Evolutionary conservation across 2,888 invertebrate genomes (phyloP), one percentile per base, ranked within the genome.

Genomic region (Atrina japonica): DNA sequence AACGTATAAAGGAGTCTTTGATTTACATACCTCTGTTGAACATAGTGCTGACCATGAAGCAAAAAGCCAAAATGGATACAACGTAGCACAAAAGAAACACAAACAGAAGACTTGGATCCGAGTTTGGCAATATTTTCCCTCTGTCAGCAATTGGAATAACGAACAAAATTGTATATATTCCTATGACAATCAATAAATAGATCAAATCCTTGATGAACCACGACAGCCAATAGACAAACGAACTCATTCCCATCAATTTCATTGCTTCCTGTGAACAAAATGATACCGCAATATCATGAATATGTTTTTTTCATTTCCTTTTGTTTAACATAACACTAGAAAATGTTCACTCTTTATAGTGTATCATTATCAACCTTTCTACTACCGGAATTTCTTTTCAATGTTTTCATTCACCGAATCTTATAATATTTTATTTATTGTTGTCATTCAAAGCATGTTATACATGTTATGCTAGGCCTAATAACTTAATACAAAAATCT

Each of bases 231-330:
- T 96, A 94, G 75, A 96, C 91, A 93, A 95, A 95, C 40, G 94
- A 94, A 29, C 94, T 93, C 27, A 96, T 91, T 3, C 96, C 96
- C 94, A 96, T 96, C 90, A 96, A 95, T 92, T 96, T 96, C 95
- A 96, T 95, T 1, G 95, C 94, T 92, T 96, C 96, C 94, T 96
- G 90, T 35, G 50, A 65, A 49, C 18, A 21, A 52, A 43, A 69
- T 56, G 2, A 43, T 56, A 25, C 6, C 30, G 30, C 9, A 58
- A 1, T n/a, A 6, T 5, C n/a, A 29, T 2, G 16, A 1, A n/a
- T 53, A 53, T 16, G 25, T 27, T 14, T 25, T 53, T 18, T n/a
- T n/a, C n/a, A n/a, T n/a, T n/a, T n/a, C n/a, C n/a, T n/a, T n/a
- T n/a, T n/a, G n/a, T n/a, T n/a, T n/a, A n/a, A n/a, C n/a, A n/a